Evolutionary conservation across 1,140 invertebrate species (phyloP).

Genomic region (Hesperophylax magnus): DNA sequence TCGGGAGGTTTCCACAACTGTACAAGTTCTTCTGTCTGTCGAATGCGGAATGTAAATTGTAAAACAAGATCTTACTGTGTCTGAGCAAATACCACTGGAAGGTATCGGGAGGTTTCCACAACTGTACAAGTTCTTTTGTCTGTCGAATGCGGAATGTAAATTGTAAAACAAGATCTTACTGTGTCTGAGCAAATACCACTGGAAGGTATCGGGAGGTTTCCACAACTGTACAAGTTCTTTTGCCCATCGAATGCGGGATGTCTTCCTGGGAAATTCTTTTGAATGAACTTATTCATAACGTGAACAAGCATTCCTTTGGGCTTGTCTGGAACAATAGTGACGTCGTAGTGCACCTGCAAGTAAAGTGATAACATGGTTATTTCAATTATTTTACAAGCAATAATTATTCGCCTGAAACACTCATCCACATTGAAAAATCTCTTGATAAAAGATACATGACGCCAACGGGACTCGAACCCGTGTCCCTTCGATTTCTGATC

Average conservation of each 20-base stretch:
- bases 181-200: conserved; percentile 54
- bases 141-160: too few relatives aligned
- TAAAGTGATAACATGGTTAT: background rate
- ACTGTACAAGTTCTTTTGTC: conserved; percentile 76
- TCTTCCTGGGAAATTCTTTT: conserved; percentile 61
- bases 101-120: conserved; percentile 54
- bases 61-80: conserved; percentile 46
- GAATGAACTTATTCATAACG: conserved; percentile 62
- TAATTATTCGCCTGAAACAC: too few relatives aligned
- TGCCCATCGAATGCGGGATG: conserved; percentile 79
- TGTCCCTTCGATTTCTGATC: too few relatives aligned
- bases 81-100: conserved; percentile 48
- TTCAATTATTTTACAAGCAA: too few relatives aligned
- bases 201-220: conserved; percentile 47
- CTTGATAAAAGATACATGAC: too few relatives aligned
- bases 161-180: conserved; percentile 26
- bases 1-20: too few relatives aligned
- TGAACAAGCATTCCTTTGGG: conserved; percentile 62
- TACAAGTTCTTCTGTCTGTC: too few relatives aligned
- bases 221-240: conserved; percentile 74
- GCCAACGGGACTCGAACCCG: too few relatives aligned
- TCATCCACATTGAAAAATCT: too few relatives aligned
- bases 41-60: too few relatives aligned
- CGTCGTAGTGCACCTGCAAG: conserved; percentile 67
- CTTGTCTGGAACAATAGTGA: conserved; percentile 65